Evolutionary conservation across 2,888 invertebrate species (phyloP).

Genomic region (Tridacna crocea): DNA sequence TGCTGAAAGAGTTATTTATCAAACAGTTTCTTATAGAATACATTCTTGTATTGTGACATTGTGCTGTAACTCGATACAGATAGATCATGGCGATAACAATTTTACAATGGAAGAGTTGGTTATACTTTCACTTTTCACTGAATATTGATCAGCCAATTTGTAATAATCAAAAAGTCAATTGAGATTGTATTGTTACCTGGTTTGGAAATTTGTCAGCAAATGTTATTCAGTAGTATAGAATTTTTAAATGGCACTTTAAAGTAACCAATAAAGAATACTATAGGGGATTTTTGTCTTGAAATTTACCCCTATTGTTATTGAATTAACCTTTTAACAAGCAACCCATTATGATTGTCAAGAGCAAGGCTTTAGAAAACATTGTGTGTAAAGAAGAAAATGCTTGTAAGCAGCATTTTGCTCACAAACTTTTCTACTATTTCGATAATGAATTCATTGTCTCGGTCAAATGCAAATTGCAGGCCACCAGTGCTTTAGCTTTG

Average conservation of each 20-base stretch:
- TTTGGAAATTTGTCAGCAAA: conserved; percentile 6
- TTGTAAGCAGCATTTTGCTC: background rate
- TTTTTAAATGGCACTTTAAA: background rate
- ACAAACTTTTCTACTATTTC: too few relatives aligned
- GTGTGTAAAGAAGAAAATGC: background rate
- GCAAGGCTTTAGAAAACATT: too few relatives aligned
- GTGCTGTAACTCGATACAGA: background rate
- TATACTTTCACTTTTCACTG: conserved; percentile 8
- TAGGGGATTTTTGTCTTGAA: too few relatives aligned
- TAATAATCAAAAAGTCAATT: background rate
- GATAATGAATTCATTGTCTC: too few relatives aligned
- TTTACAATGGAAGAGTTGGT: background rate
- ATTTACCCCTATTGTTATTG: too few relatives aligned
- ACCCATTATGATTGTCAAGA: too few relatives aligned
- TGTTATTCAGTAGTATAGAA: background rate
- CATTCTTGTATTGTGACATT: background rate
- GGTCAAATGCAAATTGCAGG: too few relatives aligned
- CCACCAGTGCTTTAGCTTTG: too few relatives aligned
- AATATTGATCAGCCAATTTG: conserved; percentile 4
- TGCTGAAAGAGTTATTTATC: too few relatives aligned
- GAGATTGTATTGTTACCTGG: conserved; percentile 21
- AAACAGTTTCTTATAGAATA: too few relatives aligned
- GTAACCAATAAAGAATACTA: too few relatives aligned
- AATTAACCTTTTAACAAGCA: too few relatives aligned
- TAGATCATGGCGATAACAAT: background rate